Evolutionary conservation across 2,113 vertebrate genomes (phyloP), one percentile per base, ranked within the genome.

Genomic region (Zeus faber): DNA sequence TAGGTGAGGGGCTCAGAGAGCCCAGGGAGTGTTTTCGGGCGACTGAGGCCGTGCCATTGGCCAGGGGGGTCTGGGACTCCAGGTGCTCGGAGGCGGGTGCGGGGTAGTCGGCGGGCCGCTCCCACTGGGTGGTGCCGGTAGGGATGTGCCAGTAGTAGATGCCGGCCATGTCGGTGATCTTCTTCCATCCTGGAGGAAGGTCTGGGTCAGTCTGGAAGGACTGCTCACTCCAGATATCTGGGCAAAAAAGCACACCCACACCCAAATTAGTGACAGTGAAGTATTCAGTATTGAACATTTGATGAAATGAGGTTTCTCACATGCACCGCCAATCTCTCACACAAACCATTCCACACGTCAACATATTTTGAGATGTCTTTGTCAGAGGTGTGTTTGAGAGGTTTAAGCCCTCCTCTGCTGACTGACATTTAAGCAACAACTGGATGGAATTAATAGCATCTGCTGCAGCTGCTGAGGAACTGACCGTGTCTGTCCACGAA

Each of bases 61-160:
- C 33, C 50, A 2, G 16, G 21, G 25, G 51, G 11, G 21, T 17
- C 33, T 10, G 61, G 49, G 72, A 51, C 49, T 29, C 31, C 67
- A 10, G 50, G 45, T 26, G 47, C 49, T 52, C 54, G 53, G 49
- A 67, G 18, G 41, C 71, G 26, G 85, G 69, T 25, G 90, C 85
- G 3, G 85, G 71, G 54, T 84, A 81, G 60, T 84, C 67, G 53
- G 91, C 90, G 2, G 97, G 97, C 56, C 89, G 90, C 49, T 98
- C 95, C 97, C 97, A 99, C 62, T 99, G 97, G 20, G 97, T 99
- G 31, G 96, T 91, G 69, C 97, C 97, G 3, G 96, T 99, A 25
- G 97, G 97, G 85, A 98, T 95, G 83, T 98, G 96, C 97, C 97
- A 99, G 53, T 98, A 99, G 80, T 99, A 99, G 85, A 92, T 91